Evolutionary conservation across 2,888 invertebrate genomes (phyloP).

Genomic region (Leucania comma): DNA sequence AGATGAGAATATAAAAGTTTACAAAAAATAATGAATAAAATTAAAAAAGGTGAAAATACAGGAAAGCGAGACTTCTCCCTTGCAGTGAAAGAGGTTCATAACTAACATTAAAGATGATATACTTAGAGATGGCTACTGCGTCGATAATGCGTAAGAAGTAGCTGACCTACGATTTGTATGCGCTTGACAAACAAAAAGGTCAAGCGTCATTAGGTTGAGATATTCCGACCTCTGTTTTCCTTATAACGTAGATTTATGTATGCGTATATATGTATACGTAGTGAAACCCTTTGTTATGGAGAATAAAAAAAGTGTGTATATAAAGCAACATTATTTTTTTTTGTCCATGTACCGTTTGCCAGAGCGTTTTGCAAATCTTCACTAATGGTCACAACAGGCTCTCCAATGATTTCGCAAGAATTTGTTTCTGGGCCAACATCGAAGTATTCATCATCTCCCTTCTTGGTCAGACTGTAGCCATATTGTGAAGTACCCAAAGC

Average conservation of each 20-base stretch:
- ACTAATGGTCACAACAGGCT: slow-evolving; percentile 69
- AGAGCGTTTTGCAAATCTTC: slow-evolving; percentile 68
- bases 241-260: slow-evolving; percentile 19
- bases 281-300: slow-evolving; percentile 2
- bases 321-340: background rate
- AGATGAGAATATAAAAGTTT: background rate
- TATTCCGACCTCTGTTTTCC: slow-evolving; percentile 19
- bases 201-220: slow-evolving; percentile 12
- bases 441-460: slow-evolving; percentile 75
- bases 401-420: slow-evolving; percentile 73
- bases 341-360: slow-evolving; percentile 68
- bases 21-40: background rate
- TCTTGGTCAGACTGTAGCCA: slow-evolving; percentile 74
- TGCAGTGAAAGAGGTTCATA: background rate
- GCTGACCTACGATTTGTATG: slow-evolving; percentile 22
- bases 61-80: background rate
- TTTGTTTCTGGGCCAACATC: slow-evolving; percentile 81
- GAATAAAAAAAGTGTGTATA: background rate
- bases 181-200: slow-evolving; percentile 15
- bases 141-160: slow-evolving; percentile 13
- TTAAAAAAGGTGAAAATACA: background rate
- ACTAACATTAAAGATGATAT: background rate
- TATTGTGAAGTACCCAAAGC: slow-evolving; percentile 76
- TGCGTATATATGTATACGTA: slow-evolving; percentile 24
- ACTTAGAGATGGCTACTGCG: background rate